These are phyloP conservation scores for Metacarcinus magister DNA, from an alignment of 2,888 invertebrate genomes.

Conservation along the genomic window DNA sequence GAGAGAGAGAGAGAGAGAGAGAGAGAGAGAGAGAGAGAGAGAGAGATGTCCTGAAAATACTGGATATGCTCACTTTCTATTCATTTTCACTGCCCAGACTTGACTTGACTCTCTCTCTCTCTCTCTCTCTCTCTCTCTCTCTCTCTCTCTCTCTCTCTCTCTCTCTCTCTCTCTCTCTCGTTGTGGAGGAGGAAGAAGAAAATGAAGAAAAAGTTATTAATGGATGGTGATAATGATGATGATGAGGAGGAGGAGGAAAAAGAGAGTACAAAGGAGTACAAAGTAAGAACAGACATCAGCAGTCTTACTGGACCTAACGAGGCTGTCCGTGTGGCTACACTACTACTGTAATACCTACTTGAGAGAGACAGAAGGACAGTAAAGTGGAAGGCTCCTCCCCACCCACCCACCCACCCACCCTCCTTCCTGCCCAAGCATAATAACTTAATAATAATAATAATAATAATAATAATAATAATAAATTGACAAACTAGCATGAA, in stretches of 20 bases:
- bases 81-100: constrained; percentile 47
- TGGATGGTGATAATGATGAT: not conserved
- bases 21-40: constrained; percentile 39
- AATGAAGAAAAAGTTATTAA: not conserved
- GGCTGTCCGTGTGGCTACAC: too few species aligned
- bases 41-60: constrained; percentile 9
- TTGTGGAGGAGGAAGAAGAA: not conserved
- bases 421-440: too few species aligned
- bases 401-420: too few species aligned
- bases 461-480: too few species aligned
- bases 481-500: too few species aligned
- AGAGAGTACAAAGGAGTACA: too few species aligned
- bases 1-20: constrained; percentile 43
- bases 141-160: not conserved
- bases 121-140: constrained; percentile 10
- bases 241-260: not conserved
- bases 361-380: too few species aligned
- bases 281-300: too few species aligned
- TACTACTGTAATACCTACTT: too few species aligned
- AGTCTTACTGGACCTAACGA: too few species aligned
- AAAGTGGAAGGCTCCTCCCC: too few species aligned
- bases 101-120: not conserved
- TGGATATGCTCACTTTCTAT: constrained; percentile 34
- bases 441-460: too few species aligned
- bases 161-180: not conserved